Percentiles rank a stretch among this genome's conserved stretches.
These are phyloP conservation scores for Mayetiola destructor DNA, from an alignment of 2,888 invertebrate genomes.

Conservation along the genomic window DNA sequence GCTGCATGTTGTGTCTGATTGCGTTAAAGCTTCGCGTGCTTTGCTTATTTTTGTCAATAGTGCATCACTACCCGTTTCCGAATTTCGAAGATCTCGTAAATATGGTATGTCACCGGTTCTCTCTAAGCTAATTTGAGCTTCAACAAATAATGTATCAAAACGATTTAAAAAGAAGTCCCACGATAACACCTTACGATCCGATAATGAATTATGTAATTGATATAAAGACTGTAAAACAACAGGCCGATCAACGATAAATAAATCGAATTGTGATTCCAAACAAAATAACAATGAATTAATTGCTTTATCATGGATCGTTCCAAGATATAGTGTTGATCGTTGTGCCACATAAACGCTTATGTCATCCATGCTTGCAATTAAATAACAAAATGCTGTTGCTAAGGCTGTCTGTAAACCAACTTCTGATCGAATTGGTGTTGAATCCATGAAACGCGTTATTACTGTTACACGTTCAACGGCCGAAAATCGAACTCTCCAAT, in stretches of 20 bases:
- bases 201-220: slow-evolving; percentile 84
- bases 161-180: slow-evolving; percentile 98
- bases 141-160: slow-evolving; percentile 88
- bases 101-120: slow-evolving; percentile 71
- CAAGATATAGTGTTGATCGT: slow-evolving; percentile 77
- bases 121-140: slow-evolving; percentile 85
- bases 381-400: slow-evolving; percentile 92
- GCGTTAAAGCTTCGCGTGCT: slow-evolving; percentile 74
- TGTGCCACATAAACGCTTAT: slow-evolving; percentile 90
- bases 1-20: slow-evolving; percentile 46
- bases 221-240: slow-evolving; percentile 92
- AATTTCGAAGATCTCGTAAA: slow-evolving; percentile 74
- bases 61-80: slow-evolving; percentile 72
- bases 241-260: slow-evolving; percentile 89
- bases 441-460: slow-evolving; percentile 84
- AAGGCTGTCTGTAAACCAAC: slow-evolving; percentile 78
- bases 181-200: slow-evolving; percentile 74
- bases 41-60: slow-evolving; percentile 75
- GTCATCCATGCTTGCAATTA: slow-evolving; percentile 93
- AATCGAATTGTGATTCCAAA: slow-evolving; percentile 95
- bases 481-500: slow-evolving; percentile 81
- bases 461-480: slow-evolving; percentile 92
- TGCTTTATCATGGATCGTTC: slow-evolving; percentile 82
- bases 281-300: slow-evolving; percentile 80
- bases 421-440: slow-evolving; percentile 70